Conservation (phyloP, 2,888 invertebrate species). For the Calameuta idolon region DNA sequence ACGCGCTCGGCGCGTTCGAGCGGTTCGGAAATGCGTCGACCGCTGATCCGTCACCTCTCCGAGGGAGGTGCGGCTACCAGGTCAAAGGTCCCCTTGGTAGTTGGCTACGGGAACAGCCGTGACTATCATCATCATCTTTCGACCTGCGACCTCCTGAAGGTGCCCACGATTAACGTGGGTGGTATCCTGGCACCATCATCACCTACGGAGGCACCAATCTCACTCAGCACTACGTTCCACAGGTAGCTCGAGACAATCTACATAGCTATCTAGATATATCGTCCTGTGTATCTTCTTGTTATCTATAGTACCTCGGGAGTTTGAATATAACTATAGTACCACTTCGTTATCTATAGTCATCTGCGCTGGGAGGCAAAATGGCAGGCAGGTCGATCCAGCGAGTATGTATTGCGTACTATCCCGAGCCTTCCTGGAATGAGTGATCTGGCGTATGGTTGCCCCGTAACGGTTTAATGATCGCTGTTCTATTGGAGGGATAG, state of each 20-base stretch:
- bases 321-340: neutral
- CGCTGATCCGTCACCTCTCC: conserved; percentile 61
- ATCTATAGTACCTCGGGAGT: neutral
- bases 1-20: conserved; percentile 11
- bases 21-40: conserved; percentile 55
- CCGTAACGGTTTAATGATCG: conserved; percentile 9
- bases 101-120: conserved; percentile 49
- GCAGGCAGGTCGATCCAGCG: neutral
- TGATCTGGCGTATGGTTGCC: neutral
- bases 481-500: neutral
- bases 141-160: conserved; percentile 60
- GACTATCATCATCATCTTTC: conserved; percentile 61
- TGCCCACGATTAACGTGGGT: conserved; percentile 38
- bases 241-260: conserved; percentile 41
- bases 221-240: conserved; percentile 45
- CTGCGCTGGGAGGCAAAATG: neutral
- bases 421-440: neutral
- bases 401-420: neutral
- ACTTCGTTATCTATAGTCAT: neutral
- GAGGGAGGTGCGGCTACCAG: conserved; percentile 57
- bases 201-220: neutral
- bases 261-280: neutral
- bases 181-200: neutral
- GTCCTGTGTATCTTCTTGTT: neutral
- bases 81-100: conserved; percentile 31